These are phyloP conservation scores for Tachina lurida DNA, from an alignment of 2,888 invertebrate species.

Conservation along the genomic window DNA sequence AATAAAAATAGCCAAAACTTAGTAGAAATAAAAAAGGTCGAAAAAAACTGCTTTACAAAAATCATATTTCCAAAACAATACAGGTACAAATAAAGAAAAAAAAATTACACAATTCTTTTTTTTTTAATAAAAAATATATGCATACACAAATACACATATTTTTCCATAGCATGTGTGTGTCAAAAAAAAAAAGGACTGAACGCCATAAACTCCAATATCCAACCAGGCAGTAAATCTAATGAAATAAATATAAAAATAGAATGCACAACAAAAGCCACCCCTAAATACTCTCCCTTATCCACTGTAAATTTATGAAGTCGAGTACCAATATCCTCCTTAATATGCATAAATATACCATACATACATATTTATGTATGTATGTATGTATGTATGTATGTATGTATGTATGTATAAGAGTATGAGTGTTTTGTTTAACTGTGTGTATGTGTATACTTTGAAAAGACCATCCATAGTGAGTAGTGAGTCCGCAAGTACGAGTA, in stretches of 20 bases:
- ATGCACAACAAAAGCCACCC: slow-evolving; percentile 39
- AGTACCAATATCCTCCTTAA: slow-evolving; percentile 35
- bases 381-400: slow-evolving; percentile 17
- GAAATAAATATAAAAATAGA: slow-evolving; percentile 54
- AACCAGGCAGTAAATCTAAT: slow-evolving; percentile 61
- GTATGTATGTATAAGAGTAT: too few relatives aligned
- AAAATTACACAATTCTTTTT: not conserved
- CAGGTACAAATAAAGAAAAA: slow-evolving; percentile 35
- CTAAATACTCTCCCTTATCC: slow-evolving; percentile 11
- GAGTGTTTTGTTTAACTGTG: too few relatives aligned
- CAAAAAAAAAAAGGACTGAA: slow-evolving; percentile 7
- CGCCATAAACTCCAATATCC: slow-evolving; percentile 45
- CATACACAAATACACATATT: not conserved
- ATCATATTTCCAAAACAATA: slow-evolving; percentile 38
- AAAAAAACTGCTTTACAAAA: not conserved
- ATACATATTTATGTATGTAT: not conserved
- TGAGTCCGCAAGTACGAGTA: slow-evolving; percentile 51
- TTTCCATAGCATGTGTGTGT: not conserved
- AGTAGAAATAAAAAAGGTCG: not conserved
- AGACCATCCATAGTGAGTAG: slow-evolving; percentile 34
- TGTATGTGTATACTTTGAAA: slow-evolving; percentile 35
- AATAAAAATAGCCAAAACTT: not conserved
- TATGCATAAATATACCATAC: not conserved
- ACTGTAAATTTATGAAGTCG: slow-evolving; percentile 6
- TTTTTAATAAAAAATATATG: not conserved